Base-by-base conservation (phyloP, 2,797 vertebrate species). In the Lerista edwardsae region DNA sequence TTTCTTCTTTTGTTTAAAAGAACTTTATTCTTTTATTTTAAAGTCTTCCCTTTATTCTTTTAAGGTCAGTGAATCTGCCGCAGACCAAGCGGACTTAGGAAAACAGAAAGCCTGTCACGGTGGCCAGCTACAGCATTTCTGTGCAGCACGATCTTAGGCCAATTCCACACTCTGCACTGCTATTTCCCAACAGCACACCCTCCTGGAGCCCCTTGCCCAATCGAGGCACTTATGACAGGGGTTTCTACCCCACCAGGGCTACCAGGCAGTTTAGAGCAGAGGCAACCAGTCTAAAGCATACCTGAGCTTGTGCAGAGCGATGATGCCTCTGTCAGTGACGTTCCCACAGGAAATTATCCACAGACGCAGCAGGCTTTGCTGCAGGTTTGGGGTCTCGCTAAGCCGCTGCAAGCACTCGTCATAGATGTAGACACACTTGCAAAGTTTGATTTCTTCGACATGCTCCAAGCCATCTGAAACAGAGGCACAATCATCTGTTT, bases 321-420 rank as follows among this genome's bases (percentile, higher is more conserved):
- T 83, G 90, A 99, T 27, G 72, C 99, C 98, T 89, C 89, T 97
- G 82, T 99, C 97, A 0, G 98, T 98, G 88, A 99, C 95, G 0
- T 99, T 98, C 17, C 99, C 99, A 84, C 99, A 99, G 17, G 98
- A 97, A 84, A 98, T 96, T 55, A 99, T 94, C 94, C 97, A 96
- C 96, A 99, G 92, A 88, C 93, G 94, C 88, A 90, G 92, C 51
- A 99, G 57, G 6, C 95, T 98, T 90, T 94, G 94, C 94, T 97
- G 98, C 73, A 99, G 96, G 15, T 91, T 98, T 91, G 95, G 94
- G 0, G 96, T 95, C 15, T 97, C 93, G 75, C 97, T 97, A 88
- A 99, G 93, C 87, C 93, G 96, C 95, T 98, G 95, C 95, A 99
- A 95, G 88, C 98, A 99, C 10, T 88, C 0, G 8, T 99, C 99